Percentiles rank a stretch among this genome's conserved stretches.
Evolutionary conservation across 2,888 invertebrate species (phyloP).

Genomic region (Tenodera sinensis): DNA sequence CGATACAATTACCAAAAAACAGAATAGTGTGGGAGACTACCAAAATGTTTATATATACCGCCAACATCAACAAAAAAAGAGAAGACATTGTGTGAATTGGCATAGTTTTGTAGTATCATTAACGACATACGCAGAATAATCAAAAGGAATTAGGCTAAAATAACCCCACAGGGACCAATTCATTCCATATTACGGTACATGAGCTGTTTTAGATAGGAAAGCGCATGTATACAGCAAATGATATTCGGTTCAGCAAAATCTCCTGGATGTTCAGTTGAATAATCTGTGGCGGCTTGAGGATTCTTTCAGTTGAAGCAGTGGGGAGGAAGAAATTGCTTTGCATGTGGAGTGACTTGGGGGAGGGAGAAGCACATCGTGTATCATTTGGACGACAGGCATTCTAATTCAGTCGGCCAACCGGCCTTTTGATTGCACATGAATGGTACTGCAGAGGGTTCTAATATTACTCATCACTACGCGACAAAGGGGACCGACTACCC

Average conservation of each 20-base stretch:
- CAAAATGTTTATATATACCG: too few species aligned
- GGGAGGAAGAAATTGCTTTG: not conserved
- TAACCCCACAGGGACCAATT: too few species aligned
- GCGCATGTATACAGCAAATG: not conserved
- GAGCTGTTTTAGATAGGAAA: too few species aligned
- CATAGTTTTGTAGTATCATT: too few species aligned
- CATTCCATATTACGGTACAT: too few species aligned
- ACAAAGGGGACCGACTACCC: not conserved
- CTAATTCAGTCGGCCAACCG: not conserved
- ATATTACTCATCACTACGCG: not conserved
- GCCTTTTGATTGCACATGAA: conserved; percentile 8
- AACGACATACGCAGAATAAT: too few species aligned
- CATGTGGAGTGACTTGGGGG: not conserved
- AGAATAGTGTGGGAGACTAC: too few species aligned
- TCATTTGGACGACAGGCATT: not conserved
- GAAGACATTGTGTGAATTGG: too few species aligned
- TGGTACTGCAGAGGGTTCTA: not conserved
- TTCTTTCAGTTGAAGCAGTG: not conserved
- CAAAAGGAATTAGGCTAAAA: too few species aligned
- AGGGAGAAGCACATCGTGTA: not conserved
- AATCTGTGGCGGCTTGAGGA: not conserved
- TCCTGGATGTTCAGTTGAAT: not conserved
- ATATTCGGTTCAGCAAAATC: not conserved
- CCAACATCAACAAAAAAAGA: too few species aligned
- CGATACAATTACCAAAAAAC: too few species aligned